Evolutionary conservation across 2,797 vertebrate genomes (phyloP).

Genomic region (Clarias platycephalus): DNA sequence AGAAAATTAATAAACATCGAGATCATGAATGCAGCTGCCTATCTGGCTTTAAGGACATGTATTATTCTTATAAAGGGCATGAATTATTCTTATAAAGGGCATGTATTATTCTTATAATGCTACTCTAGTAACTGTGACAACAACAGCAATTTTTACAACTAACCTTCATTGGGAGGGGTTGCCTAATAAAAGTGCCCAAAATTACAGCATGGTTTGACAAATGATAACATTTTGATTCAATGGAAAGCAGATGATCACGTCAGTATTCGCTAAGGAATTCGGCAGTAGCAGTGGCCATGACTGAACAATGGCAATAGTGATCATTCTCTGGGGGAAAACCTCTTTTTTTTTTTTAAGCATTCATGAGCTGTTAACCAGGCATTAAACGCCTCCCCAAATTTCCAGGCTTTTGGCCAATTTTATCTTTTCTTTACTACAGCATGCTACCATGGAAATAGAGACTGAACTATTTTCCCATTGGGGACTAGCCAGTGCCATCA

Average conservation of each 20-base stretch:
- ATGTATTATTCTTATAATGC: not conserved
- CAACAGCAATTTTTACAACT: not conserved
- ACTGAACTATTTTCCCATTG: not conserved
- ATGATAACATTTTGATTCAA: not conserved
- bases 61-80: not conserved
- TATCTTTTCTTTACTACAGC: conserved; percentile 2
- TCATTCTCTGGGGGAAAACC: not conserved
- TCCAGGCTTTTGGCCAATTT: not conserved
- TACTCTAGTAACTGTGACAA: not conserved
- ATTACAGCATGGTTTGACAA: not conserved
- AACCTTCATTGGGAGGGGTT: not conserved
- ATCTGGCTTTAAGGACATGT: not conserved
- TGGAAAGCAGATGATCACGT: conserved; percentile 2
- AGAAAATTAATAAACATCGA: not conserved
- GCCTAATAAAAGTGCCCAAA: not conserved
- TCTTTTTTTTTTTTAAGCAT: not conserved
- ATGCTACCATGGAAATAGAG: conserved; percentile 4
- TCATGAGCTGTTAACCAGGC: not conserved
- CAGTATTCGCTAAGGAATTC: not conserved
- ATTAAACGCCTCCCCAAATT: not conserved
- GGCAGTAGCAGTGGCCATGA: not conserved
- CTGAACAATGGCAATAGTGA: not conserved
- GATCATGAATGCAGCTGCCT: not conserved
- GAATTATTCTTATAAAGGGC: not conserved
- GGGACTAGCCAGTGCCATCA: not conserved